Conservation (phyloP, 2,797 vertebrate species). For the Xenops minutus region DNA sequence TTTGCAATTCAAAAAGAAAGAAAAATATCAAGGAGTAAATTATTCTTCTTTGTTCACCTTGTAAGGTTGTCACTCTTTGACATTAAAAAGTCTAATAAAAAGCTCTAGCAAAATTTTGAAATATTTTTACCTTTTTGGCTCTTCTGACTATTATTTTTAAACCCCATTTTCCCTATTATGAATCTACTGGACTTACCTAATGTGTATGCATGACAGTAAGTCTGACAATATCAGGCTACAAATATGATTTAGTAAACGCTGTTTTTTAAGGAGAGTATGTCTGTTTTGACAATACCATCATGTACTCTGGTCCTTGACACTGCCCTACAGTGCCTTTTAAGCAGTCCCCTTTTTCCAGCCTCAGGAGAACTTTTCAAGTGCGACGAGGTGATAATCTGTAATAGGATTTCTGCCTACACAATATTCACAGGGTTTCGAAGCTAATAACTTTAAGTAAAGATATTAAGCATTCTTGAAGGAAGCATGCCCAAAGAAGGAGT, state of each 20-base stretch:
- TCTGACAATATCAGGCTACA: not conserved
- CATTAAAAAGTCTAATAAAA: not conserved
- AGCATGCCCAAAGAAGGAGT: slow-evolving; percentile 14
- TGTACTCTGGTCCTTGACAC: not conserved
- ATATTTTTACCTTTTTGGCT: not conserved
- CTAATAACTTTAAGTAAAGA: slow-evolving; percentile 43
- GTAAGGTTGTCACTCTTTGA: not conserved
- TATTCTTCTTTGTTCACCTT: not conserved
- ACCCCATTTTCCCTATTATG: not conserved
- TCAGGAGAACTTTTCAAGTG: slow-evolving; percentile 36
- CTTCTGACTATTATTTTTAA: not conserved
- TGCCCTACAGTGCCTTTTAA: slow-evolving; percentile 28
- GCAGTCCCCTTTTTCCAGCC: not conserved
- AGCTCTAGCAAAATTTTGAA: not conserved
- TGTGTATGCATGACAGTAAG: not conserved
- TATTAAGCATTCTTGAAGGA: slow-evolving; percentile 38
- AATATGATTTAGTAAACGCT: not conserved
- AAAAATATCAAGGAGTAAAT: not conserved
- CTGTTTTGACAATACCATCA: slow-evolving; percentile 13
- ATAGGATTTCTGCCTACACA: slow-evolving; percentile 52
- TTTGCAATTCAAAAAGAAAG: not conserved
- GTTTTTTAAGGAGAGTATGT: not conserved
- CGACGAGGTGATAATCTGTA: slow-evolving; percentile 48
- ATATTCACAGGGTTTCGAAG: slow-evolving; percentile 22
- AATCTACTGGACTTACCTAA: not conserved